A percentile compares a stretch with the other conserved stretches of the same genome.
phyloP scores from a whole-genome alignment of 2,888 invertebrate species.

The Tyria jacobaeae region DNA sequence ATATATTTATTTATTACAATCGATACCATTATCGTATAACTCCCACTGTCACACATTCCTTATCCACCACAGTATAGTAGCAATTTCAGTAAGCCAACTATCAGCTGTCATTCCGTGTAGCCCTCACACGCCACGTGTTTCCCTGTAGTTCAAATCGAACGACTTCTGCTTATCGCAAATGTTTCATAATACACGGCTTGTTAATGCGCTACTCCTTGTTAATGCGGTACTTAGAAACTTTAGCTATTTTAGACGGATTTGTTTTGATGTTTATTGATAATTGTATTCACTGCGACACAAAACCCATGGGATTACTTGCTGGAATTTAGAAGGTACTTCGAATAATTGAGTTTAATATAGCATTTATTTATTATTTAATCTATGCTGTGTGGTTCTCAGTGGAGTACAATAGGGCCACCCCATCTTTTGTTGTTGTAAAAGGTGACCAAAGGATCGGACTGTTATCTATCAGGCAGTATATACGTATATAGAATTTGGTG shows the following conservation, averaged over 20 bases:
- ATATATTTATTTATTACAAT: no score
- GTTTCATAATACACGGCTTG: conserved; percentile 42
- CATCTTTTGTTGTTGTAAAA: no score
- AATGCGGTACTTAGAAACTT: conserved; percentile 16
- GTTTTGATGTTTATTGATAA: conserved; percentile 8
- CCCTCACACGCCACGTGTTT: conserved; percentile 23
- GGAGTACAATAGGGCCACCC: no score
- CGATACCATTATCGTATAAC: conserved; percentile 1
- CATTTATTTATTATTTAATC: no score
- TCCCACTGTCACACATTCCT: conserved; percentile 34
- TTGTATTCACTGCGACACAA: background rate
- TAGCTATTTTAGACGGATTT: conserved; percentile 7
- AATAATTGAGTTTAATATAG: no score
- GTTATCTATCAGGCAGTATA: no score
- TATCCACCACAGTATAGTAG: conserved; percentile 40
- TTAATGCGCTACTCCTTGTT: conserved; percentile 19
- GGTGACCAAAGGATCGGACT: no score
- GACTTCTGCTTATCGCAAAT: conserved; percentile 34
- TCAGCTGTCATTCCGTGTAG: conserved; percentile 15
- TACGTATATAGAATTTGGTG: no score
- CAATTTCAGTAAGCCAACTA: conserved; percentile 29
- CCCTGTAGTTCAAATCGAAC: conserved; percentile 34
- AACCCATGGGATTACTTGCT: background rate
- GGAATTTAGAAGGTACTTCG: background rate
- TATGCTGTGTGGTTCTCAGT: no score